Conservation (phyloP, 2,113 vertebrate species). For the Ascaphus truei region DNA sequence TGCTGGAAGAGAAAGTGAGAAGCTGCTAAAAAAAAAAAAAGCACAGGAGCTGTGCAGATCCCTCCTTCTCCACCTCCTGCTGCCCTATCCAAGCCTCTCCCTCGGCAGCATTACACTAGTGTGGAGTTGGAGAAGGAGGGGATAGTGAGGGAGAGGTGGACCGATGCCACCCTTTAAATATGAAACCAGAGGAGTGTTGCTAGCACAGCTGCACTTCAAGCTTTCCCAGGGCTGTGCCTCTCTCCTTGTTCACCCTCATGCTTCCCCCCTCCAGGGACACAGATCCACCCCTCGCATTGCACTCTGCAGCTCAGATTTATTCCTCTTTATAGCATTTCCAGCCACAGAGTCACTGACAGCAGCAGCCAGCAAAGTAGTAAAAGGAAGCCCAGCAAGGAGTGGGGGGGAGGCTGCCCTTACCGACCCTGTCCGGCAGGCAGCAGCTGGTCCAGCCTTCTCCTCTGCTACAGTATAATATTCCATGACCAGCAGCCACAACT, state of each 20-base stretch:
- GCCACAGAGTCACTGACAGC: neutral
- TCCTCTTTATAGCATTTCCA: neutral
- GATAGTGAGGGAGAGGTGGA: neutral
- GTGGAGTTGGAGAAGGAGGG: neutral
- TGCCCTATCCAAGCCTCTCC: neutral
- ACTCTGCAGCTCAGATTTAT: neutral
- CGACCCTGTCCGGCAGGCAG: neutral
- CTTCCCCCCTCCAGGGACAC: neutral
- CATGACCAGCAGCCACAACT: neutral
- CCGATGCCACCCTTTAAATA: conserved; percentile 27
- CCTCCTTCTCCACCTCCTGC: neutral
- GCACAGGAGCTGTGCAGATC: neutral
- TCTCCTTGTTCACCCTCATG: neutral
- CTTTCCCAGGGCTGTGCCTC: conserved; percentile 9
- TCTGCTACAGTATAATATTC: neutral
- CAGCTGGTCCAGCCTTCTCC: neutral
- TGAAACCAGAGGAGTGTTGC: neutral
- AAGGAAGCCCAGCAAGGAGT: neutral
- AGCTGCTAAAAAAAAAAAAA: neutral
- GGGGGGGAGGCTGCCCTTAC: neutral
- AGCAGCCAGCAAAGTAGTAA: neutral
- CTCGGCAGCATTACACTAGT: conserved; percentile 1
- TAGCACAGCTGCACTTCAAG: conserved; percentile 4
- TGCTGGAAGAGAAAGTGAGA: neutral
- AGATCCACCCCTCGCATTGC: neutral